Conservation (phyloP, 2,888 invertebrate species). For the Andrena marginata region DNA sequence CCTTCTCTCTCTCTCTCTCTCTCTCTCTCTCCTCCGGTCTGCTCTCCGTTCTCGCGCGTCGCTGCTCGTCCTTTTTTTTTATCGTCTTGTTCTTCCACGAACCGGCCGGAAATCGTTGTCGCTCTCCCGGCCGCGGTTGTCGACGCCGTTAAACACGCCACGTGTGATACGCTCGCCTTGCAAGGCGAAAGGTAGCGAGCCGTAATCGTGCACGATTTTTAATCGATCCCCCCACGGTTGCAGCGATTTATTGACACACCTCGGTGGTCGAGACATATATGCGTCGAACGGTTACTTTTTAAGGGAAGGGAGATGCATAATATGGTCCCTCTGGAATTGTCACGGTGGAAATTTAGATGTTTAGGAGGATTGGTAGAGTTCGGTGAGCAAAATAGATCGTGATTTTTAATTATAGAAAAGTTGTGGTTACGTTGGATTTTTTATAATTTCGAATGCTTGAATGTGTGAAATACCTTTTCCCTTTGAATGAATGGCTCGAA, state of each 20-base stretch:
- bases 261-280: neutral
- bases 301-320: neutral
- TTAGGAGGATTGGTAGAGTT: no score
- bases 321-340: neutral
- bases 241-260: conserved; percentile 5
- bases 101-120: conserved; percentile 70
- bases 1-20: neutral
- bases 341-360: no score
- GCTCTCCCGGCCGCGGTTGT: conserved; percentile 50
- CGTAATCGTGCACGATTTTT: conserved; percentile 30
- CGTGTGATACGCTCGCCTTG: conserved; percentile 41
- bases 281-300: neutral
- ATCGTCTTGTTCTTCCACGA: conserved; percentile 66
- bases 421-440: no score
- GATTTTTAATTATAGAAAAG: no score
- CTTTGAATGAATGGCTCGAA: no score
- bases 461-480: no score
- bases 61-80: conserved; percentile 48
- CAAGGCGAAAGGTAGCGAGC: conserved; percentile 39
- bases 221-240: conserved; percentile 11
- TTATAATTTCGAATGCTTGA: no score
- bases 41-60: conserved; percentile 26
- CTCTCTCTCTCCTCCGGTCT: conserved; percentile 8
- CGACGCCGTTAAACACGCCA: conserved; percentile 59
- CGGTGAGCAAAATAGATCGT: no score